A percentile compares a stretch with the other conserved stretches of the same genome.
Conservation (phyloP, 1,140 invertebrate genomes). For the Plodia interpunctella region DNA sequence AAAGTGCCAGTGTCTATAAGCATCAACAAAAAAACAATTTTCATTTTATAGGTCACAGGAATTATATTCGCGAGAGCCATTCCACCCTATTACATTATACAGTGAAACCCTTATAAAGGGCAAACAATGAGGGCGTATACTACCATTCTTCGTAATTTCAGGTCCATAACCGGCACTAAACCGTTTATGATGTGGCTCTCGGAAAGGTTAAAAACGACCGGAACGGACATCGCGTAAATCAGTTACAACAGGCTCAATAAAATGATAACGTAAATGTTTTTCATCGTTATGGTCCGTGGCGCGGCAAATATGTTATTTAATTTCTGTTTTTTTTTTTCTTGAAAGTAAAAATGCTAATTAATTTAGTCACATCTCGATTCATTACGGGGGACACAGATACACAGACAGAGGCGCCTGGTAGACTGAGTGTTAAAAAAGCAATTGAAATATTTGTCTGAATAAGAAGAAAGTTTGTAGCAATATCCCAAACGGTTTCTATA, state of each 20-base stretch:
- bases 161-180: conserved; percentile 56
- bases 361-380: no score
- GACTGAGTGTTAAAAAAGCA: no score
- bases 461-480: no score
- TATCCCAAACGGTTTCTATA: no score
- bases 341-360: no score
- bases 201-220: conserved; percentile 52
- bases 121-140: conserved; percentile 48
- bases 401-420: no score
- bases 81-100: conserved; percentile 58
- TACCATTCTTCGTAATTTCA: conserved; percentile 58
- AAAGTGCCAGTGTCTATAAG: conserved; percentile 16
- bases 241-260: conserved; percentile 35
- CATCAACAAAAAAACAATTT: conserved; percentile 36
- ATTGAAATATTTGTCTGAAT: no score
- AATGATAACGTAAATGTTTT: conserved; percentile 35
- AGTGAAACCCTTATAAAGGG: conserved; percentile 58
- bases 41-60: conserved; percentile 59
- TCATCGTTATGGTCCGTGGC: conserved; percentile 9
- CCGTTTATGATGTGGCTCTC: conserved; percentile 61
- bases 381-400: no score
- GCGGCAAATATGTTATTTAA: not conserved
- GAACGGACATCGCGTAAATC: conserved; percentile 42
- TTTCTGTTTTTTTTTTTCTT: no score
- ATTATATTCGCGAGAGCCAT: conserved; percentile 61